Percentiles rank a stretch among this genome's conserved stretches.
Conservation (phyloP, 2,113 vertebrate species). For the Meles meles region DNA sequence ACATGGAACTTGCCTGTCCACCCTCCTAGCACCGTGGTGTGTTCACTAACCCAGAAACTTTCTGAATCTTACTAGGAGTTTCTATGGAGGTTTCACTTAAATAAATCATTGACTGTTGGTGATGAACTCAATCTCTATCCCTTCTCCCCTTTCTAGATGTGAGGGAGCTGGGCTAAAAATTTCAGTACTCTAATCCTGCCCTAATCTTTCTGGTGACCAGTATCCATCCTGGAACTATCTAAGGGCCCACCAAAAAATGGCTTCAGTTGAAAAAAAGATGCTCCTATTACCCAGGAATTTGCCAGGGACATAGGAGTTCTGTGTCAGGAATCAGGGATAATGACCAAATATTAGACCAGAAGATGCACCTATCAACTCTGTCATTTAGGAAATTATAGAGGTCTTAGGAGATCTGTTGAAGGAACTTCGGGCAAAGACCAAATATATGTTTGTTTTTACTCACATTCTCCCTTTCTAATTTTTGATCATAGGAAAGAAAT, state of each 20-base stretch:
- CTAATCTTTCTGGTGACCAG: not conserved
- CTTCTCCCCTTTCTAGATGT: not conserved
- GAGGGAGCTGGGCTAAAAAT: not conserved
- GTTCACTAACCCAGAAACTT: not conserved
- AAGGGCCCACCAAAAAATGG: not conserved
- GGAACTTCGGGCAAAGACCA: not conserved
- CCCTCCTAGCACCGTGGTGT: not conserved
- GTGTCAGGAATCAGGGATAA: not conserved
- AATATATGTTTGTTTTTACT: not conserved
- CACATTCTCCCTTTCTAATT: not conserved
- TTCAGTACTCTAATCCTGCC: not conserved
- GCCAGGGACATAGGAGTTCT: not conserved
- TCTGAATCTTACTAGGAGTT: not conserved
- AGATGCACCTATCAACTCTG: not conserved
- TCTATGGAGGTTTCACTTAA: not conserved
- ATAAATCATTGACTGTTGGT: not conserved
- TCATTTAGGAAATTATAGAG: not conserved
- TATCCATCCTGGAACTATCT: not conserved
- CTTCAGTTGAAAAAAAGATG: not conserved
- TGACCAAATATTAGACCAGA: not conserved
- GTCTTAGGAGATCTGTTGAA: not conserved
- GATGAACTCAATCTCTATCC: not conserved
- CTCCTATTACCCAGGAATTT: not conserved
- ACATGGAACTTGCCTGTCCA: not conserved
- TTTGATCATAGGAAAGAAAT: not conserved